Conservation (phyloP, 30 jellyfish, hydroid and myxozoan genomes). For the Aurelia aurita complex sp. Pacific region DNA sequence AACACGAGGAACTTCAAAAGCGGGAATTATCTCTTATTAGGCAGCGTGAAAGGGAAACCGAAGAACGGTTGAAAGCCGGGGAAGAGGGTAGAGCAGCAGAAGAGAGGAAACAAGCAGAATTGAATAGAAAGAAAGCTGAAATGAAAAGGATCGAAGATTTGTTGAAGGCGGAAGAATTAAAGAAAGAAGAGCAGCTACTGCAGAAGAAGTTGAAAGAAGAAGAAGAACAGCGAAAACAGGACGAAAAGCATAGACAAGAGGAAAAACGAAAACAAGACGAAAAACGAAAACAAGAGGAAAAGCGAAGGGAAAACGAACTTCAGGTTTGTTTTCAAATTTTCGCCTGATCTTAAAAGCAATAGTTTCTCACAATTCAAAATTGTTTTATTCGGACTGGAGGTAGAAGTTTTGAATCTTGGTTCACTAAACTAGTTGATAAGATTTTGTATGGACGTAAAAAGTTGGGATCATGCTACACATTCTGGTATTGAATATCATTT, state of each 20-base stretch:
- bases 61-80: conserved; percentile 59
- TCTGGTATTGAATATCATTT: too few species aligned
- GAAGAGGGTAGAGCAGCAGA: conserved; percentile 54
- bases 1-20: conserved; percentile 52
- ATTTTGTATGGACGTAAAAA: too few species aligned
- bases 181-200: conserved; percentile 22
- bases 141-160: conserved; percentile 61
- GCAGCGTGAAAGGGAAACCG: conserved; percentile 61
- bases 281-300: conserved; percentile 12
- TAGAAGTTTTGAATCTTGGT: too few species aligned
- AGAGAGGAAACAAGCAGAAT: conserved; percentile 51
- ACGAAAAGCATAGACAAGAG: conserved; percentile 4
- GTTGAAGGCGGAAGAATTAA: conserved; percentile 46
- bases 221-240: conserved; percentile 37
- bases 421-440: too few species aligned
- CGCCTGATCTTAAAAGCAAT: too few species aligned
- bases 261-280: conserved; percentile 23
- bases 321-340: too few species aligned
- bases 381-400: too few species aligned
- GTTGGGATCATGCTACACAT: too few species aligned
- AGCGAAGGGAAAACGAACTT: too few species aligned
- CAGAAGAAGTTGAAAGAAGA: conserved; percentile 10
- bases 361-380: too few species aligned
- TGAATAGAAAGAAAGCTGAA: conserved; percentile 27
- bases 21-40: conserved; percentile 56